A percentile compares a stretch with the other conserved stretches of the same genome.
Conservation (phyloP, 2,797 vertebrate species). For the Okamejei kenojei region DNA sequence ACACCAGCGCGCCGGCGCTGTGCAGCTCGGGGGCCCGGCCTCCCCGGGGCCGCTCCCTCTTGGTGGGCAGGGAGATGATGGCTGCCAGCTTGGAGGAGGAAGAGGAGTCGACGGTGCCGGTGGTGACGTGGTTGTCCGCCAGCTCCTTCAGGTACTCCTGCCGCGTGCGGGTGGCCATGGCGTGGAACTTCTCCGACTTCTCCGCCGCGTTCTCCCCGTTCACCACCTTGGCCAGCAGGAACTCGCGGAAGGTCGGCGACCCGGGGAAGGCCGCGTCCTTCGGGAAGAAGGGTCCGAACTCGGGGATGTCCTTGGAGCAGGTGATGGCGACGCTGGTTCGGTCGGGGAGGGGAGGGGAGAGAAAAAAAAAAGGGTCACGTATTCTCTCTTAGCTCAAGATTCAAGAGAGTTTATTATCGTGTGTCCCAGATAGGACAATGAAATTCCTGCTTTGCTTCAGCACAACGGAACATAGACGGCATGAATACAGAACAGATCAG, state of each 20-base stretch:
- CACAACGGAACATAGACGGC: no score
- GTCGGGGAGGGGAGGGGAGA: neutral
- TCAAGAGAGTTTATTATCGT: no score
- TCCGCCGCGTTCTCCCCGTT: slow-evolving; percentile 82
- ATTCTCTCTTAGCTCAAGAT: neutral
- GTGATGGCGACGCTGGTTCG: slow-evolving; percentile 75
- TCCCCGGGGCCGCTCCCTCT: slow-evolving; percentile 71
- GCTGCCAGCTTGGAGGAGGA: slow-evolving; percentile 65
- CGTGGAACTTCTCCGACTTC: slow-evolving; percentile 80
- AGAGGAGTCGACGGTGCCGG: slow-evolving; percentile 76
- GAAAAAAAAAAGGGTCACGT: neutral
- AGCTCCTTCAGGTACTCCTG: slow-evolving; percentile 86
- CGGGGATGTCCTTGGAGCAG: slow-evolving; percentile 82
- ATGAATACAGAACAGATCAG: no score
- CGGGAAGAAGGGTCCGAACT: slow-evolving; percentile 77
- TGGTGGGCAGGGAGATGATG: slow-evolving; percentile 70
- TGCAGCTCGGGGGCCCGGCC: slow-evolving; percentile 68
- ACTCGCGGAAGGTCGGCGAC: slow-evolving; percentile 71
- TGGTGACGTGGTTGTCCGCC: slow-evolving; percentile 78
- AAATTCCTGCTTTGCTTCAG: no score
- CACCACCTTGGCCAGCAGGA: slow-evolving; percentile 80
- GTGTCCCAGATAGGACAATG: no score
- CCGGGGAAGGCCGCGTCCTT: slow-evolving; percentile 68
- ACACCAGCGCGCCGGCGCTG: slow-evolving; percentile 70
- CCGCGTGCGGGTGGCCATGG: slow-evolving; percentile 84